phyloP scores from a whole-genome alignment of 2,888 invertebrate species.

The Busseola fusca region DNA sequence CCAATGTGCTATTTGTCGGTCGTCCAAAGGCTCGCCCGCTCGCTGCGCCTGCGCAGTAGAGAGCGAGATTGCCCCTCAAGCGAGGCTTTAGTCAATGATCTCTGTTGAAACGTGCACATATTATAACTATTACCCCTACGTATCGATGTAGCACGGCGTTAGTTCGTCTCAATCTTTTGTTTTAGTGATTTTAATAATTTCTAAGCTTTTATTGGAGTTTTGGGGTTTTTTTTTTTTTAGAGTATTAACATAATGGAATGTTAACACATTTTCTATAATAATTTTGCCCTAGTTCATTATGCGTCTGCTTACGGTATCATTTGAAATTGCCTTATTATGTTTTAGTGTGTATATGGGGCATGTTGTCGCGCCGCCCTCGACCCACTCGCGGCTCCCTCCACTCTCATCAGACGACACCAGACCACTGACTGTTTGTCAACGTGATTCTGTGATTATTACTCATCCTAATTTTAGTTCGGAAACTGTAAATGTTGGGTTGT shows the following conservation, averaged over 20 bases:
- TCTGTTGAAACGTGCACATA: constrained; percentile 73
- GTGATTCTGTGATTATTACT: constrained; percentile 76
- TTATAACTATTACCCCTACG: constrained; percentile 60
- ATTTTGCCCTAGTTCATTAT: constrained; percentile 65
- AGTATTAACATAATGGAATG: constrained; percentile 79
- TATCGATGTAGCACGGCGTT: constrained; percentile 62
- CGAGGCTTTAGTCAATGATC: constrained; percentile 75
- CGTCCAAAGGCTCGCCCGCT: constrained; percentile 36
- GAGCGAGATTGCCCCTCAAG: constrained; percentile 65
- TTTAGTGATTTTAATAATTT: constrained; percentile 69
- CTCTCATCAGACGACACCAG: too few relatives aligned
- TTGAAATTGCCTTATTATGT: constrained; percentile 74
- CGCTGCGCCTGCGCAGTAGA: constrained; percentile 40
- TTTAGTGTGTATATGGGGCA: constrained; percentile 78
- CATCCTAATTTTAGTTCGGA: constrained; percentile 72
- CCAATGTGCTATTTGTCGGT: neutral
- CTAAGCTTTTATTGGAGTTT: constrained; percentile 78
- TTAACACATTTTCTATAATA: constrained; percentile 73
- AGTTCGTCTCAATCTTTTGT: constrained; percentile 60
- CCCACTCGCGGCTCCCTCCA: constrained; percentile 23
- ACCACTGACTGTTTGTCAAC: constrained; percentile 59
- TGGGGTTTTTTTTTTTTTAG: constrained; percentile 77
- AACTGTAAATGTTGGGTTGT: constrained; percentile 86
- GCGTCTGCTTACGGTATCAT: constrained; percentile 70
- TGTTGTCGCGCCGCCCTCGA: constrained; percentile 60